Conservation (phyloP, 2,113 vertebrate species). For the Balaenoptera acutorostrata region DNA sequence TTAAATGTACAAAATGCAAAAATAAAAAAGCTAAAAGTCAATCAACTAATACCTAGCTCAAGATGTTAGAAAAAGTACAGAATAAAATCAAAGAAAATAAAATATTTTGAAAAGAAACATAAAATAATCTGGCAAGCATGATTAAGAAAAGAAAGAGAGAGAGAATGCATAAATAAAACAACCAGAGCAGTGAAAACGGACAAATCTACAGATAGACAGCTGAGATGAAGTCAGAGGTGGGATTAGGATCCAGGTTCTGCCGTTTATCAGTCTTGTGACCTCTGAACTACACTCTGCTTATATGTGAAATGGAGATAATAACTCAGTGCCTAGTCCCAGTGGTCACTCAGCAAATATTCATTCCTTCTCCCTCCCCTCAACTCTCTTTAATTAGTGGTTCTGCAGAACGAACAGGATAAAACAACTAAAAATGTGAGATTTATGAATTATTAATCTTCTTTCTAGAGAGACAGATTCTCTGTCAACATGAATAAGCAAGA, state of each 20-base stretch:
- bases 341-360: background rate
- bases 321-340: background rate
- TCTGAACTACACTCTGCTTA: background rate
- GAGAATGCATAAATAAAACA: background rate
- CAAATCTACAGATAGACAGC: background rate
- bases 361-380: background rate
- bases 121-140: background rate
- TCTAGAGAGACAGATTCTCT: background rate
- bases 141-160: background rate
- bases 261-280: background rate
- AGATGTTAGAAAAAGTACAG: background rate
- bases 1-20: background rate
- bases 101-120: background rate
- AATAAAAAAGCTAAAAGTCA: background rate
- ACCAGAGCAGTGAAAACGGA: background rate
- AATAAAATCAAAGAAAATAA: constrained; percentile 8
- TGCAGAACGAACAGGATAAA: background rate
- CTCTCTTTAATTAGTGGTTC: background rate
- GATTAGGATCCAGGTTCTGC: background rate
- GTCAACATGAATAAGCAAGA: background rate
- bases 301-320: background rate
- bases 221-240: background rate
- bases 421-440: background rate
- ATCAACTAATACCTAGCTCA: background rate
- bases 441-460: background rate